Base-by-base conservation (phyloP, 2,113 vertebrate genomes). In the Hipposideros armiger region DNA sequence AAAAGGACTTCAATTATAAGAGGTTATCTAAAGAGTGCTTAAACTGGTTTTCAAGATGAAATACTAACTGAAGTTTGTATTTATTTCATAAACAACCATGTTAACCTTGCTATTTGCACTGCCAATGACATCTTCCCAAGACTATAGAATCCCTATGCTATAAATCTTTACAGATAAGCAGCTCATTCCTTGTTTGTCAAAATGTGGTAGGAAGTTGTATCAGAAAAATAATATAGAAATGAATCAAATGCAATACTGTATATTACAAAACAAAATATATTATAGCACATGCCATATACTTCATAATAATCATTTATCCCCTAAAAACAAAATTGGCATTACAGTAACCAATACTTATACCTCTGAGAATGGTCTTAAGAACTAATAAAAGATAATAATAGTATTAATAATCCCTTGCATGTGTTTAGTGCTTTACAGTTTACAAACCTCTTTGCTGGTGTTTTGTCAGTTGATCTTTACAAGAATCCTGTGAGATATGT, bases 61-160 rank as follows among this genome's bases (percentile, higher is more conserved):
- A 99, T 98, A 98, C 97, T 98, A 98, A 98, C 98, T 97, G 97
- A 98, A 98, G 98, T 98, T 99, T 98, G 96, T 98, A 98, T 98
- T 99, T 99, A 98, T 98, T 98, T 98, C 93, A 50, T 98, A 98
- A 85, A 77, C 98, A 98, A 97, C 98, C 98, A 97, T 97, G 98
- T 98, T 98, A 98, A 98, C 98, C 98, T 98, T 98, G 98, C 97
- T 98, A 97, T 98, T 98, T 98, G 97, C 98, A 98, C 98, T 98
- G 97, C 91, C 98, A 98, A 98, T 98, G 97, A 98, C 98, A 98
- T 98, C 98, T 97, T 98, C 98, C 97, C 94, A 97, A 98, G 97
- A 98, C 97, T 98, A 95, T 66, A 97, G 97, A 98, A 98, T 97
- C 97, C 97, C 97, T 89, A 87, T 94, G 96, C 98, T 95, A 98